Evolutionary conservation across 2,888 invertebrate species (phyloP), one percentile per base, ranked within the genome.

Genomic region (Drosophila quinaria): DNA sequence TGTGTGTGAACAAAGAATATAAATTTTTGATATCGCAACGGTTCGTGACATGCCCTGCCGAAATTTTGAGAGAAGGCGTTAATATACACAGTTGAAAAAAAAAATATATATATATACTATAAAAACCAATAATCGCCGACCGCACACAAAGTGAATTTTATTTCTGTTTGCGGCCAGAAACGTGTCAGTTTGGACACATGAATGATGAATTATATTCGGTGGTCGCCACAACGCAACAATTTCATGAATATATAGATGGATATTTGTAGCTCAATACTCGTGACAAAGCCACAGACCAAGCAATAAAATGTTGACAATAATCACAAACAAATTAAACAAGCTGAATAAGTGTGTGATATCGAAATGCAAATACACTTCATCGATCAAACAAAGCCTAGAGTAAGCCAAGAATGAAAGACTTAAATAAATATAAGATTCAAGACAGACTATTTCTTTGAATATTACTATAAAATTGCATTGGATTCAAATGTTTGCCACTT

Each of bases 81-180:
- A 79, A 74, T 80, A 69, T 58, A 59, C 50, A 37, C 64, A 19
- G 37, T 13, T 13, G 29, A 19, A 54, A 67, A 74, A 29, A 29
- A 29, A 8, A 29, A 8, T 8, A 29, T n/a, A n/a, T n/a, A 63
- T 37, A 33, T 49, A 63, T 25, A 25, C 25, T 25, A 25, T 72
- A 78, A 69, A 74, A 79, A 64, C 54, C 72, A 46, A 59, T 71
- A 74, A 78, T 78, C 81, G 70, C 35, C 54, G 66, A 70, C 80
- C 82, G 72, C 81, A 78, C 74, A 78, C 88, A 86, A 86, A 87
- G 86, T 86, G 86, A 87, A 86, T 86, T 83, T 86, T 81, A 81
- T 83, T 79, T 81, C 64, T 71, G 81, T 75, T 81, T 83, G 88
- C 70, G 88, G 86, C 86, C 88, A 83, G 87, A 87, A 83, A 85